phyloP scores from a whole-genome alignment of 2,888 invertebrate species.

The Macaria notata region DNA sequence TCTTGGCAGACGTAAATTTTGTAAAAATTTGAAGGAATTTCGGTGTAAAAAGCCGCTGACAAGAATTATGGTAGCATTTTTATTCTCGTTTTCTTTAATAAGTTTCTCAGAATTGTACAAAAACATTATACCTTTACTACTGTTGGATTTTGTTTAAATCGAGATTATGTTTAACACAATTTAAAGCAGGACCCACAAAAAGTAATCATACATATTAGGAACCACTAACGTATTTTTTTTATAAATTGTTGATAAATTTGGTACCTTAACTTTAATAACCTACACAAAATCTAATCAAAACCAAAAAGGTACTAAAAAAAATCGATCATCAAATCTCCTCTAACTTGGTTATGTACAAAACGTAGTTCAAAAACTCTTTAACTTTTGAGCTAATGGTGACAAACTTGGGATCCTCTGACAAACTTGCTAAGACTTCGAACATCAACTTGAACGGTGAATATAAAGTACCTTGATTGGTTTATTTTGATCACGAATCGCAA shows the following conservation, averaged over 20 bases:
- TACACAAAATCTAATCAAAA: too few relatives aligned
- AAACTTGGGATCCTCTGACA: slow-evolving; percentile 2
- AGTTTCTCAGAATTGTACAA: background rate
- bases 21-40: slow-evolving; percentile 13
- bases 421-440: slow-evolving; percentile 7
- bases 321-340: too few relatives aligned
- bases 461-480: slow-evolving; percentile 12
- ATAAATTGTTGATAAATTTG: too few relatives aligned
- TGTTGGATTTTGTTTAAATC: too few relatives aligned
- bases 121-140: too few relatives aligned
- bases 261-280: too few relatives aligned
- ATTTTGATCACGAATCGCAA: slow-evolving; percentile 11
- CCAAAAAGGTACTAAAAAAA: too few relatives aligned
- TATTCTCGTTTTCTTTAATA: slow-evolving; percentile 7
- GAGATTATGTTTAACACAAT: too few relatives aligned
- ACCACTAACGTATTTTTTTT: too few relatives aligned
- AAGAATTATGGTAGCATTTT: slow-evolving; percentile 15
- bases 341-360: background rate
- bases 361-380: slow-evolving; percentile 10
- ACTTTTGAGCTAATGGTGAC: slow-evolving; percentile 6
- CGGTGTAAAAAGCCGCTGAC: slow-evolving; percentile 4
- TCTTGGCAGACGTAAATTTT: slow-evolving; percentile 13
- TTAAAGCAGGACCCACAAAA: too few relatives aligned
- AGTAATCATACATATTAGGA: too few relatives aligned
- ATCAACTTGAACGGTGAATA: slow-evolving; percentile 10